Base-by-base conservation (phyloP, 1,140 invertebrate species). In the Oedothorax gibbosus region DNA sequence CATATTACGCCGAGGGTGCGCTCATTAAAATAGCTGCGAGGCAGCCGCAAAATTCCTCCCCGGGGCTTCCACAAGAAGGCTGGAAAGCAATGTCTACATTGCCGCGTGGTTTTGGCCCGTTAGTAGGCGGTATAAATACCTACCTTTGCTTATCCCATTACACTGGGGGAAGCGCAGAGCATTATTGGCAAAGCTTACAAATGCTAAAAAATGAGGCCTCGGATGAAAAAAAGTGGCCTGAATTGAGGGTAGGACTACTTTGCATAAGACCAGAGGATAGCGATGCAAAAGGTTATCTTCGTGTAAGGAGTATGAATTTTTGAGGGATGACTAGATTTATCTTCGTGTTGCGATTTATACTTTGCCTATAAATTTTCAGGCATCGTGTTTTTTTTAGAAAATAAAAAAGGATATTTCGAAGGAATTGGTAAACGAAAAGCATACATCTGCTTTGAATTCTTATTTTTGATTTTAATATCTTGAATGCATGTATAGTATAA, bases 1-100 rank as follows among this genome's bases (percentile, higher is more conserved):
- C 81, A 84, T 75, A 84, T 84, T 75, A 76, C 56, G 35, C 71
- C 51, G 8, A 62, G 60, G 71, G 71, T 66, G 51, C 60, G 72
- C 81, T 84, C 81, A 84, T 84, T 84, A 84, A 84, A 84, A 84
- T 84, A 75, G 81, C 81, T 84, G 49, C 71, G 56, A 20, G 53
- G 71, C 71, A 51, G 14, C 57, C 1, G 35, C 53, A 57, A 66
- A 84, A 84, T 84, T 75, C 51, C 71, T 84, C 81, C 81, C 81
- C 50, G 71, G 81, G 72, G 81, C 60, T n/a, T n/a, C n/a, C 8
- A n/a, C 21, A 66, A 66, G 65, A 80, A 80, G 50, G 64, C 35
- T 49, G 20, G 53, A 18, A 57, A 71, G 66, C 56, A 69, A 57
- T 7, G 51, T 20, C 14, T 57, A 50, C 49, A 51, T 60, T 50